A percentile compares a stretch with the other conserved stretches of the same genome.
phyloP scores from a whole-genome alignment of 2,113 vertebrate species.

The western clawed frog (Xenopus tropicalis) region UCB_Xtro_10.0 CM004444.2:178059001-178059500 shows the following conservation, averaged over 20 bases:
- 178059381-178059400: constrained; percentile 23
- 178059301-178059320: constrained; percentile 12
- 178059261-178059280: constrained; percentile 7
- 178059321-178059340: constrained; percentile 5
- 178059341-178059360: neutral
- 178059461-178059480: neutral
- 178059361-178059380: constrained; percentile 10
- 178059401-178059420: constrained; percentile 11
- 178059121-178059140: constrained; percentile 9
- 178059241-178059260: neutral
- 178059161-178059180: no score
- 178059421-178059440: constrained; percentile 2
- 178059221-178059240: neutral
- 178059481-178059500: neutral
- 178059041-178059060: neutral
- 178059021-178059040: neutral
- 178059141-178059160: no score
- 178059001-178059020: neutral
- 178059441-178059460: neutral
- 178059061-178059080: neutral
- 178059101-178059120: neutral
- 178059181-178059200: no score
- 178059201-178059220: neutral
- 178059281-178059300: constrained; percentile 19
- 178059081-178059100: no score